Base-by-base conservation (phyloP, 2,797 vertebrate genomes). In the Acanthiza pusilla region DNA sequence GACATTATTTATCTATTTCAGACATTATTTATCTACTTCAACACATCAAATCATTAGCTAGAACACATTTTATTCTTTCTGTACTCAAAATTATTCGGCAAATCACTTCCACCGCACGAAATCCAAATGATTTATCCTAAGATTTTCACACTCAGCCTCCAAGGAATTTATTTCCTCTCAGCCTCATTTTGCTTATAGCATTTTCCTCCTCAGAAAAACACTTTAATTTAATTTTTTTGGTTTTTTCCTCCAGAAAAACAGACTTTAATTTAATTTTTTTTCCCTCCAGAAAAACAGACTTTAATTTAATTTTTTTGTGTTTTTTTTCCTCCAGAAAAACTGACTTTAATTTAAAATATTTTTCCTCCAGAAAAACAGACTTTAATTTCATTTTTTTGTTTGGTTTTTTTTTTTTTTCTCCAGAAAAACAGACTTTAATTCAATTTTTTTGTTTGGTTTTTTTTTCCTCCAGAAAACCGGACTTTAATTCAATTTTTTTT, bases 1-100 rank as follows among this genome's bases (percentile, higher is more conserved):
- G 38, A 5, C 6, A 0, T 45, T 2, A 34, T 20, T 51, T 12
- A 2, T 1, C 10, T 8, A 7, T n/a, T n/a, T n/a, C 36, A 43
- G 38, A 5, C 6, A 0, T 45, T 2, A 34, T 20, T 51, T 12
- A 2, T 1, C 10, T 8, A 7, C 53, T n/a, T 7, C 23, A n/a
- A 4, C 12, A 7, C n/a, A 2, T 3, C 3, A 0, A 47, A 54
- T 60, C 16, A 25, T 43, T 3, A 7, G 2, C 38, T 13, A 2
- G 26, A 60, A 20, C 30, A 10, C 38, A 14, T 53, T 57, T n/a
- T 3, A 61, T 47, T 25, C 25, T 14, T n/a, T 2, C 6, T 5
- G 14, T 0, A 2, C 27, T 1, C 1, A 21, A 61, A 53, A 16
- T 36, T 6, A 29, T 32, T n/a, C 4, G 19, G 17, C 45, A 51